Evolutionary conservation across 2,888 invertebrate genomes (phyloP), one percentile per base, ranked within the genome.

Genomic region (Noctua janthina): DNA sequence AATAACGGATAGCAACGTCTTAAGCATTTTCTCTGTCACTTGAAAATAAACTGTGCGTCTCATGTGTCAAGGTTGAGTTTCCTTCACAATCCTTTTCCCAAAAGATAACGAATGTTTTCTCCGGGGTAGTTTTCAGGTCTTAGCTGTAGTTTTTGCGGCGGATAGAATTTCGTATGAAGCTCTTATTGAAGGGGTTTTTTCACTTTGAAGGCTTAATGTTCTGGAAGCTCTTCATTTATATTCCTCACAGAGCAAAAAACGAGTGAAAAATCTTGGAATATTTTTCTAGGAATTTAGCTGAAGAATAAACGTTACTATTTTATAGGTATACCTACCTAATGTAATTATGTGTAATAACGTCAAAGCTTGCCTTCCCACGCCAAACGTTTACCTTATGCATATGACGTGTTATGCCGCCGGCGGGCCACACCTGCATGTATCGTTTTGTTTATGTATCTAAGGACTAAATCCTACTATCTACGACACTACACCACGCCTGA

Each of bases 91-190:
- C 0, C 0, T 67, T 43, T 23, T 71, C 6, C 46, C 10, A 54
- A 46, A 68, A 78, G 78, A 82, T 81, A 84, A 80, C 73, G 77
- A 84, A 75, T 71, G 76, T 72, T 80, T 86, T 79, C 83, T 85
- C 74, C 11, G 23, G 68, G 74, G 79, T 74, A 69, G 66, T 70
- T 77, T 70, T 23, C 62, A 79, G 66, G 68, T 82, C 71, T 80
- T 79, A 74, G 78, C 46, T 49, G 68, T 73, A 87, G 89, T 89
- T 89, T 82, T 81, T 75, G 83, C 64, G 81, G 66, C 69, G 82
- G 70, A 88, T 87, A 76, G 90, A 91, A 90, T 91, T 87, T 87
- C 84, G 74, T 84, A 90, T 76, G 88, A 89, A 81, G 79, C 71
- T 78, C 70, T 70, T 75, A 83, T 84, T 78, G 56, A 79, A 87